phyloP scores from a whole-genome alignment of 2,113 vertebrate genomes.

The Sinocyclocheilus anshuiensis region DNA sequence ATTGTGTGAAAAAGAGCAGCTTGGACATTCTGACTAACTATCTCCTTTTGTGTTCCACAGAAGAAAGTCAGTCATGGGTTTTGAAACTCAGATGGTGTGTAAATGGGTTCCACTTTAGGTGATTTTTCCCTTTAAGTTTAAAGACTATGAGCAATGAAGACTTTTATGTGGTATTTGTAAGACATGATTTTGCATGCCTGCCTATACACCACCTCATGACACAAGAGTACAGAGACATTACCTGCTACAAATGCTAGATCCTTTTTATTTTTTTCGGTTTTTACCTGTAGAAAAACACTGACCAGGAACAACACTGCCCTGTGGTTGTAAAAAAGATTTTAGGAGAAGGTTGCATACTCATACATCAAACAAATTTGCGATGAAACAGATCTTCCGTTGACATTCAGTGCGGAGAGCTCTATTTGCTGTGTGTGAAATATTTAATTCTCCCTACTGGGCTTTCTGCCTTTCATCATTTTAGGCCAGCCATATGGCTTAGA shows the following conservation, averaged over 20 bases:
- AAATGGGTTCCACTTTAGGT: not conserved
- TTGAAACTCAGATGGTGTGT: not conserved
- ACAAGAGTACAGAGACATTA: not conserved
- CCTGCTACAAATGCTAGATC: slow-evolving; percentile 12
- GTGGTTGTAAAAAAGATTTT: slow-evolving; percentile 41
- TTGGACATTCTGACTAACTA: not conserved
- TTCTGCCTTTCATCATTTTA: slow-evolving; percentile 50
- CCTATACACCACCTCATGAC: slow-evolving; percentile 28
- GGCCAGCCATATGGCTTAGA: slow-evolving; percentile 52
- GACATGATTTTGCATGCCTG: slow-evolving; percentile 32
- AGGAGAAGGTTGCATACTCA: slow-evolving; percentile 29
- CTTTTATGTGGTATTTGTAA: not conserved
- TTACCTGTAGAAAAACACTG: slow-evolving; percentile 23
- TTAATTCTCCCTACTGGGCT: slow-evolving; percentile 47
- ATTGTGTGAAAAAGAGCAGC: not conserved
- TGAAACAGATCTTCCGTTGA: slow-evolving; percentile 48
- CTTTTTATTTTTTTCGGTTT: not conserved
- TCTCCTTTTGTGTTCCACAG: not conserved
- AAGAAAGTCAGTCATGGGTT: not conserved
- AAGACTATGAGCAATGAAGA: not conserved
- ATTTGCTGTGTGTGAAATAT: slow-evolving; percentile 46
- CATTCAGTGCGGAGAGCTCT: slow-evolving; percentile 44
- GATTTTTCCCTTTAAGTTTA: slow-evolving; percentile 8
- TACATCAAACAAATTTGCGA: slow-evolving; percentile 45
- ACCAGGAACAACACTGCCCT: slow-evolving; percentile 4